Conservation (phyloP, 1,140 invertebrate species). For the Rhopalosiphum padi region DNA sequence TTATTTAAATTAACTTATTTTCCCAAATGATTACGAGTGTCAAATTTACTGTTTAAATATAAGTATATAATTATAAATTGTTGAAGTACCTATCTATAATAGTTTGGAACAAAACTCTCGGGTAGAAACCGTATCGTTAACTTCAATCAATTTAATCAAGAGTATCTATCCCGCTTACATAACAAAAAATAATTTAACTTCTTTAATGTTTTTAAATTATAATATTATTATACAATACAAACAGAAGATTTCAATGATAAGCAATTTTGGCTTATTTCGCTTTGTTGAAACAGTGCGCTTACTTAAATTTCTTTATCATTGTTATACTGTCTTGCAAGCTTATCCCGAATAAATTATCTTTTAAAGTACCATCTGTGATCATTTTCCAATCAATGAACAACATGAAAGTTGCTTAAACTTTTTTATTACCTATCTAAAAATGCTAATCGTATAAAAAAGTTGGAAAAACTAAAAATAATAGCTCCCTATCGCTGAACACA, state of each 20-base stretch:
- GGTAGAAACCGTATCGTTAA: not conserved
- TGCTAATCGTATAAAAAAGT: not conserved
- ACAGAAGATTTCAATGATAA: not conserved
- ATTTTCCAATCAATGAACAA: not conserved
- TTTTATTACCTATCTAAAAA: not conserved
- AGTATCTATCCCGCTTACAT: not conserved
- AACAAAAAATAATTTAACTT: not conserved
- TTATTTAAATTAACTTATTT: not conserved
- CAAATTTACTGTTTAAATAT: not conserved
- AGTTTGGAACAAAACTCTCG: not conserved
- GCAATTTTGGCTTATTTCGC: not conserved
- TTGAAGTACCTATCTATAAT: too few species aligned
- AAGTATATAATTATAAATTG: too few species aligned
- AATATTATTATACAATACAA: not conserved
- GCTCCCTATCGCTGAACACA: not conserved
- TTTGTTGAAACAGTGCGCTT: not conserved
- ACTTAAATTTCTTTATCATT: not conserved
- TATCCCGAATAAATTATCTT: not conserved
- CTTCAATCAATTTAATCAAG: not conserved
- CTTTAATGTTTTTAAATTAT: too few species aligned
- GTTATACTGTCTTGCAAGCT: not conserved
- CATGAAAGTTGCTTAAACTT: not conserved
- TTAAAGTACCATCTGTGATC: not conserved
- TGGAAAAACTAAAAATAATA: not conserved
- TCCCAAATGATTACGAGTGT: not conserved